A percentile compares a stretch with the other conserved stretches of the same genome.
Evolutionary conservation across 2,113 vertebrate genomes (phyloP).

Genomic region (Atherinomorus stipes): DNA sequence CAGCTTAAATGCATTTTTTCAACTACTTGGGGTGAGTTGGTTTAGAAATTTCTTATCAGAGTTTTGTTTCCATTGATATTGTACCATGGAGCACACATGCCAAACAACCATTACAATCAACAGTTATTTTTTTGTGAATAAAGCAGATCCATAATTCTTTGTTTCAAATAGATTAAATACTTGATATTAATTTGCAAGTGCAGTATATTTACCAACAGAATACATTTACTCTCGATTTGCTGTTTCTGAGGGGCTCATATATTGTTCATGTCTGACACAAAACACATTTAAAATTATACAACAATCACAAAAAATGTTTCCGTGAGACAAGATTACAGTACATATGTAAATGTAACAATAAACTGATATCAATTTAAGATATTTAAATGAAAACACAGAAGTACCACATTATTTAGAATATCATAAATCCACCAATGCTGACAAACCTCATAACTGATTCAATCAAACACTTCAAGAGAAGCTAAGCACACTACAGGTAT

Average conservation of each 20-base stretch:
- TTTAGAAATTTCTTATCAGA: too few species aligned
- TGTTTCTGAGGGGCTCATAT: background rate
- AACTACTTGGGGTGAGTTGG: too few species aligned
- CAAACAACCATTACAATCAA: background rate
- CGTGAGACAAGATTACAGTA: background rate
- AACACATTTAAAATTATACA: background rate
- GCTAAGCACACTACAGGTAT: background rate
- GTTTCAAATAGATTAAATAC: background rate
- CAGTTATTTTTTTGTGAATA: background rate
- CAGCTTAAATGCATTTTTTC: background rate
- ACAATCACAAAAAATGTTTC: background rate
- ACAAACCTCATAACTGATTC: constrained; percentile 21
- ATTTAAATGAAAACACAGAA: background rate
- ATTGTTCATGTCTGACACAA: background rate
- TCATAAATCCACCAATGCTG: background rate
- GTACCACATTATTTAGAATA: background rate
- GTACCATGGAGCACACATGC: background rate
- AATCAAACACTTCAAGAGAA: constrained; percentile 27
- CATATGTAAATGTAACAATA: background rate
- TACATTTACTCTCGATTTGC: background rate
- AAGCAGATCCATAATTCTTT: too few species aligned
- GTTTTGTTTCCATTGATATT: background rate
- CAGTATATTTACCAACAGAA: background rate
- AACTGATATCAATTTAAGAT: background rate
- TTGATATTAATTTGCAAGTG: background rate